Percentiles rank a stretch among this genome's conserved stretches.
phyloP scores from a whole-genome alignment of 2,113 vertebrate species.

The Excalfactoria chinensis region DNA sequence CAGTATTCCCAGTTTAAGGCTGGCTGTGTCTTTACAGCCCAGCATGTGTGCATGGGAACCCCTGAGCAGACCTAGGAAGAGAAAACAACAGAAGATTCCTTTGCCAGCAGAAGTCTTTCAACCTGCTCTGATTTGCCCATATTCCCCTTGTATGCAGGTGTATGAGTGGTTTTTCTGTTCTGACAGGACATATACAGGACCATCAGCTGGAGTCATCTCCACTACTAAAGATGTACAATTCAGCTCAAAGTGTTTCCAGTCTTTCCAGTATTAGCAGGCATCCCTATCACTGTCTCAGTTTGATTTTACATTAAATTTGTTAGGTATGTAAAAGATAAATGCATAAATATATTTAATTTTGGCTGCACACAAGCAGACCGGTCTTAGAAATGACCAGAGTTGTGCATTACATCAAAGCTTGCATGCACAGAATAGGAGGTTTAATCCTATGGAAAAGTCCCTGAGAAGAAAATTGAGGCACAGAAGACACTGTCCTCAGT shows the following conservation, averaged over 20 bases:
- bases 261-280: neutral
- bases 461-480: neutral
- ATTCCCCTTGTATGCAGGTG: neutral
- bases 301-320: neutral
- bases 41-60: neutral
- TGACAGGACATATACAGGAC: neutral
- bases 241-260: neutral
- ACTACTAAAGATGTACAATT: neutral
- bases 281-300: neutral
- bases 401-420: neutral
- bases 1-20: neutral
- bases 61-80: neutral
- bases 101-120: neutral
- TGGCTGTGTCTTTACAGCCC: neutral
- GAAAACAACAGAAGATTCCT: neutral
- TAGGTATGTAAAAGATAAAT: neutral
- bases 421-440: fast-evolving
- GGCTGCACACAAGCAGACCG: neutral
- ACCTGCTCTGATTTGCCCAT: neutral
- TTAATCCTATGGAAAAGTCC: fast-evolving
- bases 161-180: neutral
- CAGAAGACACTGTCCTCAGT: neutral
- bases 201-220: neutral
- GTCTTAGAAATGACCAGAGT: neutral
- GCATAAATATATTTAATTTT: neutral